Conservation (phyloP, 2,797 vertebrate genomes). For the Anguilla obscura region DNA sequence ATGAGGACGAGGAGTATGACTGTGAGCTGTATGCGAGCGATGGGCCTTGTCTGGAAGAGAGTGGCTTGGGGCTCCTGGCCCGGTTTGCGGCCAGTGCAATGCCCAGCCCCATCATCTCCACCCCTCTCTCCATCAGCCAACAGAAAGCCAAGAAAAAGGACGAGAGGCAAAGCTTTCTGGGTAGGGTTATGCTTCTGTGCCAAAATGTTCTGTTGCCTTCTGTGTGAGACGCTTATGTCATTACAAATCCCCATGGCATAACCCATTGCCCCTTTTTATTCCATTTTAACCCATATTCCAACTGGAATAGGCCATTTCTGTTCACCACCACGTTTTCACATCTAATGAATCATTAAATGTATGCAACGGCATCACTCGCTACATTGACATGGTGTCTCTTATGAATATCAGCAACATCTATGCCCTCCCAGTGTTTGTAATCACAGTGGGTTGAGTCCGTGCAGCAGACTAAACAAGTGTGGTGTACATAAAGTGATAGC, state of each 20-base stretch:
- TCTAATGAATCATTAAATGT: constrained; percentile 16
- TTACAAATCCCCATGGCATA: not conserved
- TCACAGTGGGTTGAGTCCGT: not conserved
- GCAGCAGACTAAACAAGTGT: constrained; percentile 20
- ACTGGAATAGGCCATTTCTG: constrained; percentile 1
- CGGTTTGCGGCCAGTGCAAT: constrained; percentile 89
- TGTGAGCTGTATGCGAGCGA: constrained; percentile 68
- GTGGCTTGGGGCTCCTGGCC: constrained; percentile 89
- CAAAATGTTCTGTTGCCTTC: not conserved
- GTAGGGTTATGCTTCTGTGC: constrained; percentile 59
- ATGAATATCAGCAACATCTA: constrained; percentile 26
- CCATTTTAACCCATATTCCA: not conserved
- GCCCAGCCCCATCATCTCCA: constrained; percentile 80
- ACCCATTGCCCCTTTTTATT: fast-evolving
- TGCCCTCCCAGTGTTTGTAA: not conserved
- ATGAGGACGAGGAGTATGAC: constrained; percentile 71
- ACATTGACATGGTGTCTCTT: constrained; percentile 2
- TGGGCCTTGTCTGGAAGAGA: constrained; percentile 81
- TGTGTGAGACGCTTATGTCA: not conserved
- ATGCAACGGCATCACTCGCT: constrained; percentile 10
- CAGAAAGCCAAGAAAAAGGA: constrained; percentile 87
- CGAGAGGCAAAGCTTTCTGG: constrained; percentile 84
- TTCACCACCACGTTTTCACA: constrained; percentile 7
- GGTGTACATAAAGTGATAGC: not conserved
- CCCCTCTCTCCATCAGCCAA: constrained; percentile 79